These are phyloP conservation scores for Brienomyrus longianalis DNA, from an alignment of 2,113 vertebrate genomes.

Conservation along the genomic window DNA sequence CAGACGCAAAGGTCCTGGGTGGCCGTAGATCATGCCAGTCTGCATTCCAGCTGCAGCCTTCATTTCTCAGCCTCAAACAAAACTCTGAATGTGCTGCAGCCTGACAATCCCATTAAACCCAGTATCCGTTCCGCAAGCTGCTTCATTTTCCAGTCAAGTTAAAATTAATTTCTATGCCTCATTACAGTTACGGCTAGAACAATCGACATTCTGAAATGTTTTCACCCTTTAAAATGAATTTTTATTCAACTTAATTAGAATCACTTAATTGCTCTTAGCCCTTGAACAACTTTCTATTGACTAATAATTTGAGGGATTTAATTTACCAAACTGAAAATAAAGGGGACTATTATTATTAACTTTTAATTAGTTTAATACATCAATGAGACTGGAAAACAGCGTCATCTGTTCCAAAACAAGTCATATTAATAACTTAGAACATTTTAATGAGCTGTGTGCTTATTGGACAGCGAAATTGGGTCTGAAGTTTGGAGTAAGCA, in stretches of 20 bases:
- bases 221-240: neutral
- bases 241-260: constrained; percentile 2
- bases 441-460: neutral
- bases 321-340: neutral
- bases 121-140: neutral
- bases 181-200: neutral
- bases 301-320: neutral
- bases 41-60: neutral
- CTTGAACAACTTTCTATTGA: constrained; percentile 1
- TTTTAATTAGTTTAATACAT: neutral
- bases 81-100: neutral
- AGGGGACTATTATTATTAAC: neutral
- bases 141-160: neutral
- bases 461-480: neutral
- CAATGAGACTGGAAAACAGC: neutral
- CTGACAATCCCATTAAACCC: neutral
- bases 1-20: neutral
- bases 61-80: neutral
- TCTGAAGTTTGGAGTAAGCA: neutral
- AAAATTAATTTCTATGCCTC: neutral
- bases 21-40: neutral
- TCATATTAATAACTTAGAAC: neutral
- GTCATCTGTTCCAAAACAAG: neutral
- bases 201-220: neutral
- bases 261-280: neutral